These are phyloP conservation scores for Accipiter virgatus DNA, from an alignment of 2,113 vertebrate genomes.

Conservation along the genomic window DNA sequence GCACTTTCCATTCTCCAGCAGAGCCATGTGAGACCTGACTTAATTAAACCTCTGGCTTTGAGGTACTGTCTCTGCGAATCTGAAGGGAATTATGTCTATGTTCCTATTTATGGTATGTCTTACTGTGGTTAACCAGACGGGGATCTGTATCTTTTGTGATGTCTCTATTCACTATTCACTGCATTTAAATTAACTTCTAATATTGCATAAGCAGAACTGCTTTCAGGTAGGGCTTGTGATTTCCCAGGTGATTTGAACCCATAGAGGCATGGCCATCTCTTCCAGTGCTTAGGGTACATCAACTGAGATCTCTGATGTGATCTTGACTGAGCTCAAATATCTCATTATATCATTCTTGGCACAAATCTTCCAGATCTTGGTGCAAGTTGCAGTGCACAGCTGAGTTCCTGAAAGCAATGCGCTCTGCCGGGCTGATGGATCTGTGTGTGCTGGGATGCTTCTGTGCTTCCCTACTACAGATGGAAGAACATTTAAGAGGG, in stretches of 20 bases:
- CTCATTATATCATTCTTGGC: background rate
- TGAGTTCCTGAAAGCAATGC: fast-evolving
- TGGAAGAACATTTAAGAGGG: background rate
- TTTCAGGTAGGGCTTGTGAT: background rate
- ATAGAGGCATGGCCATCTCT: background rate
- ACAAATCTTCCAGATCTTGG: background rate
- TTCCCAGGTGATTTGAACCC: background rate
- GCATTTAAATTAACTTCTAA: background rate
- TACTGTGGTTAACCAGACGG: fast-evolving
- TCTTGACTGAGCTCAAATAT: background rate
- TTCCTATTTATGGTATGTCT: background rate
- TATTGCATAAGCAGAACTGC: background rate
- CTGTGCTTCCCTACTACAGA: background rate
- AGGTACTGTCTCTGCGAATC: background rate
- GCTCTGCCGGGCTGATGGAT: background rate
- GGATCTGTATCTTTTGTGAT: background rate
- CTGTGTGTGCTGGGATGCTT: fast-evolving
- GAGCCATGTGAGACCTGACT: background rate
- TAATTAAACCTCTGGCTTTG: background rate
- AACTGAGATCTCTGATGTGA: background rate
- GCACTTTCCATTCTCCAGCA: background rate
- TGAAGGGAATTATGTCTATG: fast-evolving
- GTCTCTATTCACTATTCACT: background rate
- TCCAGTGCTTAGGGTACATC: fast-evolving
- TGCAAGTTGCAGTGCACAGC: fast-evolving